Percentiles rank a stretch among this genome's conserved stretches.
phyloP scores from a whole-genome alignment of 2,113 vertebrate genomes.

The Nansenia antarctica region DNA sequence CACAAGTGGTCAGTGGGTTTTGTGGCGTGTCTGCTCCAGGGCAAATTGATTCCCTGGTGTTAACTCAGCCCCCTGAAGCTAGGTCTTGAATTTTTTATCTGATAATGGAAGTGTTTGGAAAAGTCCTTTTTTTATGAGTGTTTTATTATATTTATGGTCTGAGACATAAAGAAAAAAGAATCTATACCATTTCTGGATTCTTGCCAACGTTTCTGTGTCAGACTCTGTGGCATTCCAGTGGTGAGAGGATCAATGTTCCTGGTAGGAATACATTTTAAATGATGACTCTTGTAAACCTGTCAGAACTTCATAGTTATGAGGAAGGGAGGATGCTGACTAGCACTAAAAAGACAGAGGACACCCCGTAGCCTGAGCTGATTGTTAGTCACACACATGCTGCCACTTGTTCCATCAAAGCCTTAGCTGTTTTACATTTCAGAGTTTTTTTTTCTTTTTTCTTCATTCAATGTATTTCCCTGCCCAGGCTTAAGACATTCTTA shows the following conservation, averaged over 20 bases:
- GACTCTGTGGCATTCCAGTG: constrained; percentile 22
- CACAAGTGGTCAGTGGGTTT: no score
- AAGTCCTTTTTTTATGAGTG: constrained; percentile 26
- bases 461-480: constrained; percentile 29
- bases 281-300: constrained; percentile 54
- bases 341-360: constrained; percentile 49
- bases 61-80: constrained; percentile 6
- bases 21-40: no score
- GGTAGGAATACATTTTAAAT: constrained; percentile 56
- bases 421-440: no score
- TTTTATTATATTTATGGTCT: constrained; percentile 36
- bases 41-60: no score
- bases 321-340: constrained; percentile 44
- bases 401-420: neutral
- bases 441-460: neutral
- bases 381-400: constrained; percentile 9
- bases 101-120: constrained; percentile 36
- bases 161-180: constrained; percentile 22
- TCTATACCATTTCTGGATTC: constrained; percentile 52
- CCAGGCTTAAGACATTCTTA: constrained; percentile 50
- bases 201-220: constrained; percentile 30
- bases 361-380: constrained; percentile 12
- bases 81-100: constrained; percentile 32
- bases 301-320: constrained; percentile 55
- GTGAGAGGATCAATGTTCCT: constrained; percentile 41